Percentiles rank a stretch among this genome's conserved stretches.
These are phyloP conservation scores for Zoanthus sansibaricus DNA, from an alignment of 92 coral and sea anemone genomes.

Conservation along the genomic window DNA sequence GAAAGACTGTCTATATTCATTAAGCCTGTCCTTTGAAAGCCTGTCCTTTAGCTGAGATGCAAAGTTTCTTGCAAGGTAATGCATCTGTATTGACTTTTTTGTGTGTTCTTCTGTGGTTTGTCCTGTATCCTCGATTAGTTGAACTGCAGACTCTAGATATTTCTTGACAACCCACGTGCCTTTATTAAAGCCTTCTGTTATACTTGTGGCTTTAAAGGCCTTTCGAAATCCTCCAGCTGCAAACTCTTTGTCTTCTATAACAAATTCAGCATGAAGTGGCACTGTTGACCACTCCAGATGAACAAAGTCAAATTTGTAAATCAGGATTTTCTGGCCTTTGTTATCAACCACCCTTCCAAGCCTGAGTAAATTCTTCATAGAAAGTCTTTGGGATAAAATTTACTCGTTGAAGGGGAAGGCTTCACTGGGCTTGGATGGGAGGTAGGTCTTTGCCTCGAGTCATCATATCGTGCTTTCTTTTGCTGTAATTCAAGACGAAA, in stretches of 20 bases:
- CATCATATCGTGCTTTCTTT: slow-evolving; percentile 54
- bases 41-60: slow-evolving; percentile 57
- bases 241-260: slow-evolving; percentile 52
- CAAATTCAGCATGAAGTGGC: slow-evolving; percentile 63
- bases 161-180: slow-evolving; percentile 71
- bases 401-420: slow-evolving; percentile 47
- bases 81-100: slow-evolving; percentile 28
- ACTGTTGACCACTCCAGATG: slow-evolving; percentile 71
- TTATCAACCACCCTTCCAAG: slow-evolving; percentile 59
- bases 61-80: slow-evolving; percentile 36
- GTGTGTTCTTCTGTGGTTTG: slow-evolving; percentile 6
- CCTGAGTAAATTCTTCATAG: slow-evolving; percentile 54
- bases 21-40: slow-evolving; percentile 49
- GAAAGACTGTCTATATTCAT: slow-evolving; percentile 55
- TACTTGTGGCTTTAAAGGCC: slow-evolving; percentile 74
- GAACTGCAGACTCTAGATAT: slow-evolving; percentile 1
- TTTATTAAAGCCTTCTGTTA: slow-evolving; percentile 63
- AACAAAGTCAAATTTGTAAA: slow-evolving; percentile 52
- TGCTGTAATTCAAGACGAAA: slow-evolving; percentile 30
- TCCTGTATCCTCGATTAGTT: neutral
- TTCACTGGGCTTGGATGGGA: slow-evolving; percentile 59
- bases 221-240: slow-evolving; percentile 75
- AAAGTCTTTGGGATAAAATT: slow-evolving; percentile 58
- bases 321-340: slow-evolving; percentile 53
- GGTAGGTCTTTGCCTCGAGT: slow-evolving; percentile 53